Evolutionary conservation across 35 echinoderm and acorn worm species (phyloP).

Genomic region (Anneissia japonica): DNA sequence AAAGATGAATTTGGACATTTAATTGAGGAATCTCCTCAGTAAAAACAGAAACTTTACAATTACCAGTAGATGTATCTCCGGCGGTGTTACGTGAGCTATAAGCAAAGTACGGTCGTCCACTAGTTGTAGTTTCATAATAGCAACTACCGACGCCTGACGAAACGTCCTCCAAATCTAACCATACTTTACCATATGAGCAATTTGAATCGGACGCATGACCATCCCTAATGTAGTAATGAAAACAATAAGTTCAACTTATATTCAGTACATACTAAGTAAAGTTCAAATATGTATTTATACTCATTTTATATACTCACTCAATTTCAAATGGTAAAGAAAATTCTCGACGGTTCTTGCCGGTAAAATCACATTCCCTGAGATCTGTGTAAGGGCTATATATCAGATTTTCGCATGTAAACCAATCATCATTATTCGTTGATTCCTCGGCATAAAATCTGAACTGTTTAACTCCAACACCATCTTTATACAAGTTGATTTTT

Average conservation of each 20-base stretch:
- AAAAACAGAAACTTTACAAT: too few species aligned
- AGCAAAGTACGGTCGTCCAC: not conserved
- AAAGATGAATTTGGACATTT: too few species aligned
- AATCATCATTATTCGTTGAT: slow-evolving; percentile 7
- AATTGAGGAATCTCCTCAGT: too few species aligned
- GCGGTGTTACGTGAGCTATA: not conserved
- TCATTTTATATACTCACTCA: not conserved
- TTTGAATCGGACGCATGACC: not conserved
- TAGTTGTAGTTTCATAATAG: not conserved
- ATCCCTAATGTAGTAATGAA: not conserved
- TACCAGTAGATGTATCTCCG: not conserved
- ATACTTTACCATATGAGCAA: not conserved
- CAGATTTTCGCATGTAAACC: slow-evolving; percentile 48
- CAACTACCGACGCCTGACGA: not conserved
- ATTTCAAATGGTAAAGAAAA: not conserved
- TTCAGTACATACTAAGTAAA: too few species aligned
- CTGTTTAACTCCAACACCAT: not conserved
- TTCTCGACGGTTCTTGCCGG: not conserved
- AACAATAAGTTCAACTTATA: too few species aligned
- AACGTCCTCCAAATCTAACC: slow-evolving; percentile 31
- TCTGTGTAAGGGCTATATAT: slow-evolving; percentile 37
- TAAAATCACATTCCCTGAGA: slow-evolving; percentile 10
- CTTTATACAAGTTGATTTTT: slow-evolving; percentile 45
- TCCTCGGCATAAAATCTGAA: slow-evolving; percentile 30
- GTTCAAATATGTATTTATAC: too few species aligned